A percentile compares a stretch with the other conserved stretches of the same genome.
Conservation (phyloP, 2,113 vertebrate genomes). For the Hirundichthys speculiger region DNA sequence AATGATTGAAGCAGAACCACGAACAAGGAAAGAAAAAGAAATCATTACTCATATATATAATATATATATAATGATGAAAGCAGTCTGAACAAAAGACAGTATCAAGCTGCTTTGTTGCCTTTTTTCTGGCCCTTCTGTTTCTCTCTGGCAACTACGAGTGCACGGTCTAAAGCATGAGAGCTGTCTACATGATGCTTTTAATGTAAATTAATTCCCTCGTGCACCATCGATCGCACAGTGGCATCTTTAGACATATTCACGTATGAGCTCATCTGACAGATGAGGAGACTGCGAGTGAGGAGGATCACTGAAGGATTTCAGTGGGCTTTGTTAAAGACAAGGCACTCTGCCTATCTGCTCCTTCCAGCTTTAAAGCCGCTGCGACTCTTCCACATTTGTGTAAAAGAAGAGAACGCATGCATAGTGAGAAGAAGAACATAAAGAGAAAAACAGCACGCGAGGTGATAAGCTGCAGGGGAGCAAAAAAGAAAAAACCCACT, state of each 20-base stretch:
- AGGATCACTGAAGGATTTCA: background rate
- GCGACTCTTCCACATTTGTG: conserved; percentile 23
- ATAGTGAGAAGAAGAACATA: background rate
- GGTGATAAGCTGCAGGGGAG: background rate
- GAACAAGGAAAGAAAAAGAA: conserved; percentile 17
- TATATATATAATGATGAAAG: conserved; percentile 1
- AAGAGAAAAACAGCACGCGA: conserved; percentile 11
- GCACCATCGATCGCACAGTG: conserved; percentile 22
- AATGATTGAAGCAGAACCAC: conserved; percentile 37
- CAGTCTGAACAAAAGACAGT: conserved; percentile 23
- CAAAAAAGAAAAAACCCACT: conserved; percentile 1
- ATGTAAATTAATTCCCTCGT: conserved; percentile 9
- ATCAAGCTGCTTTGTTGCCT: background rate
- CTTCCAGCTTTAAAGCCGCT: conserved; percentile 21
- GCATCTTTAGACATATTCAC: background rate
- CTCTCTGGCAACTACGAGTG: background rate
- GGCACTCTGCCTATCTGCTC: conserved; percentile 15
- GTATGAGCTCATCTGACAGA: conserved; percentile 37
- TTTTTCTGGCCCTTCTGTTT: background rate
- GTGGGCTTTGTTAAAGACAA: background rate
- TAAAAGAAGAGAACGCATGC: conserved; percentile 8
- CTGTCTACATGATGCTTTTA: conserved; percentile 7
- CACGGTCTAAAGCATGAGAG: conserved; percentile 16
- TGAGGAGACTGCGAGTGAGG: conserved; percentile 1
- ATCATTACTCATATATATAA: background rate